These are phyloP conservation scores for Promerops cafer DNA, from an alignment of 2,113 vertebrate species.

Conservation along the genomic window DNA sequence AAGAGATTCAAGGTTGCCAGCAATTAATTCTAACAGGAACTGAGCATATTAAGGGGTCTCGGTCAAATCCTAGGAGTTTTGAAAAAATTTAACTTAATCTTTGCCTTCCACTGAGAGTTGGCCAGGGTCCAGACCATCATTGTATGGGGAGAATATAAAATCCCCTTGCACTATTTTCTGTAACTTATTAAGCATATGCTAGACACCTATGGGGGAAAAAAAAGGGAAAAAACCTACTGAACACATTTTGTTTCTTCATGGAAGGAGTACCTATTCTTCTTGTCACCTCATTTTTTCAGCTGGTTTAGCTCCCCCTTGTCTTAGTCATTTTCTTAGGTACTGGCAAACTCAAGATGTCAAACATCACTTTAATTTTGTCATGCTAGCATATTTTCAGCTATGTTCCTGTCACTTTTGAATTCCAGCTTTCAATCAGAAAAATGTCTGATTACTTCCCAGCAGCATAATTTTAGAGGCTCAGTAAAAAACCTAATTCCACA, in stretches of 20 bases:
- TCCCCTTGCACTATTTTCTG: background rate
- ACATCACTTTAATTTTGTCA: background rate
- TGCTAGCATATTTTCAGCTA: background rate
- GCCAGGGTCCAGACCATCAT: background rate
- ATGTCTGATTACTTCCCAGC: background rate
- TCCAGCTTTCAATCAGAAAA: background rate
- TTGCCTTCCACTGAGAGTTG: conserved; percentile 23
- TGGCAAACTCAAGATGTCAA: background rate
- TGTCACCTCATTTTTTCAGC: background rate
- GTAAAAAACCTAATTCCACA: background rate
- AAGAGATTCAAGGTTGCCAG: conserved; percentile 36
- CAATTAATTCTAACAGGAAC: conserved; percentile 43
- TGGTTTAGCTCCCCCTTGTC: background rate
- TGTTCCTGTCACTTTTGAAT: background rate
- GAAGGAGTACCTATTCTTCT: background rate
- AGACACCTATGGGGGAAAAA: background rate
- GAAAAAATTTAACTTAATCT: conserved; percentile 41
- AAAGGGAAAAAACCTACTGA: fast-evolving
- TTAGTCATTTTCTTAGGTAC: background rate
- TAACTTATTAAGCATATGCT: background rate
- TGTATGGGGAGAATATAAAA: background rate
- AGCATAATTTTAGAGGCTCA: background rate
- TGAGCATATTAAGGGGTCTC: background rate
- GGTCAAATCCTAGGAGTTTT: conserved; percentile 37
- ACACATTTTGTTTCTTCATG: background rate